Evolutionary conservation across 2,113 vertebrate species (phyloP).

Genomic region (Cacatua alba): DNA sequence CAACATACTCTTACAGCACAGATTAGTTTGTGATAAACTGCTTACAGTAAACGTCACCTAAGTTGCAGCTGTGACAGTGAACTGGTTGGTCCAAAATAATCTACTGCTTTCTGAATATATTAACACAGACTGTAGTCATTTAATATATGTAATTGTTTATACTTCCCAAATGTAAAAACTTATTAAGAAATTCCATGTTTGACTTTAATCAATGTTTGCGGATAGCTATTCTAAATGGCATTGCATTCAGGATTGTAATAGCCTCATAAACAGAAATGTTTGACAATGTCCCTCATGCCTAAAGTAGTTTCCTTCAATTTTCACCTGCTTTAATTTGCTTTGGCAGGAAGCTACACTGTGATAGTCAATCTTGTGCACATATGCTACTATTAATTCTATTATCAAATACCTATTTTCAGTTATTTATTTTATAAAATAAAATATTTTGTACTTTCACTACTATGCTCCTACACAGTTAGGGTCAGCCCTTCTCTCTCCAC

Average conservation of each 20-base stretch:
- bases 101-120: background rate
- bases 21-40: background rate
- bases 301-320: background rate
- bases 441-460: background rate
- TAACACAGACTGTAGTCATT: background rate
- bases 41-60: background rate
- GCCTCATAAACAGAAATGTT: background rate
- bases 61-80: background rate
- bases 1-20: background rate
- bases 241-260: background rate
- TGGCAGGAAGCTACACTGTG: background rate
- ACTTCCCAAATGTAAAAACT: background rate
- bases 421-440: background rate
- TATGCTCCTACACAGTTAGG: background rate
- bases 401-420: background rate
- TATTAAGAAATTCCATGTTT: background rate
- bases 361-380: background rate
- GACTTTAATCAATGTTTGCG: background rate
- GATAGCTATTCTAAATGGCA: background rate
- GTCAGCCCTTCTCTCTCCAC: background rate
- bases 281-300: background rate
- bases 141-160: background rate
- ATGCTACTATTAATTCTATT: background rate
- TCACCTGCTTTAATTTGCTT: background rate
- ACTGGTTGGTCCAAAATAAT: background rate